phyloP scores from a whole-genome alignment of 2,113 vertebrate genomes.

The Taxidea taxus region DNA sequence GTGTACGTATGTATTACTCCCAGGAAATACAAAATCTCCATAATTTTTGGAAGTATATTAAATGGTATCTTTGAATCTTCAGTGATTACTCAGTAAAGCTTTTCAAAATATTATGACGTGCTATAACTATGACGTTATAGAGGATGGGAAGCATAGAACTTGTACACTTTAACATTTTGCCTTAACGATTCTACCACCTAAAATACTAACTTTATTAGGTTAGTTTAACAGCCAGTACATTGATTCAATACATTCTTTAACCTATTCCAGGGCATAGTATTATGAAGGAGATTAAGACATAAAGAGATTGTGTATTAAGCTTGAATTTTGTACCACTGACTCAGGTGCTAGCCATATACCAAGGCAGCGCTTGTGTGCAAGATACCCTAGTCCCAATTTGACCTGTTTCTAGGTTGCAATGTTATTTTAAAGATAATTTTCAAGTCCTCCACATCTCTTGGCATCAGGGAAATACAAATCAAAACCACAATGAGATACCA shows the following conservation, averaged over 20 bases:
- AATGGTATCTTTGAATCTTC: neutral
- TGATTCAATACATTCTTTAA: neutral
- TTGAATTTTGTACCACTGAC: neutral
- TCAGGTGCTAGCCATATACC: neutral
- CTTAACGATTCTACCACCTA: neutral
- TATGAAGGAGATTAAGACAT: neutral
- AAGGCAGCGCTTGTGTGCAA: neutral
- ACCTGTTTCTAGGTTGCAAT: neutral
- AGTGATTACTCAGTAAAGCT: neutral
- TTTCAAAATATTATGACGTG: neutral
- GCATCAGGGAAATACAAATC: too few species aligned
- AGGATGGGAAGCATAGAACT: neutral
- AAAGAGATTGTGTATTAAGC: neutral
- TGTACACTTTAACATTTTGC: neutral
- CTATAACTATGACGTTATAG: too few species aligned
- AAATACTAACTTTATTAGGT: neutral
- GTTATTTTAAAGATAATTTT: neutral
- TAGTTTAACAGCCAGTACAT: neutral
- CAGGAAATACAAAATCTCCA: neutral
- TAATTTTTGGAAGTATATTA: neutral
- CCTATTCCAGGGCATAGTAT: neutral
- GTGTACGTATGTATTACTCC: neutral
- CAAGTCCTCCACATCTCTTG: too few species aligned
- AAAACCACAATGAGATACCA: too few species aligned
- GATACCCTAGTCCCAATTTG: neutral